phyloP scores from a whole-genome alignment of 2,113 vertebrate species.

The Heterocephalus glaber region DNA sequence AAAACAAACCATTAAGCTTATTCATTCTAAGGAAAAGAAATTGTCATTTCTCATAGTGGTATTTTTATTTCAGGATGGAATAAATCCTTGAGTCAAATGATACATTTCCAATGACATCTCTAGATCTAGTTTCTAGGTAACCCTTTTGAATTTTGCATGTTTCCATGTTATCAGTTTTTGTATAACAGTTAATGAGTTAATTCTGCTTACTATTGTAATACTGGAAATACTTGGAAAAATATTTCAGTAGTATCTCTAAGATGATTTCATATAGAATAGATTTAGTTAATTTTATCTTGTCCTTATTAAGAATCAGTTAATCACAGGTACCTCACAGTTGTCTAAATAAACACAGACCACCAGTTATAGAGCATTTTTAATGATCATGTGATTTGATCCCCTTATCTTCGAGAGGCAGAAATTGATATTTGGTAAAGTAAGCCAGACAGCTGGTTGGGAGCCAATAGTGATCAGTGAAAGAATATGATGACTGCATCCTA shows the following conservation, averaged over 20 bases:
- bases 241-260: neutral
- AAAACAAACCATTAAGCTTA: neutral
- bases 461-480: neutral
- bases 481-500: neutral
- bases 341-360: neutral
- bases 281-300: conserved; percentile 1
- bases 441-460: neutral
- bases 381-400: neutral
- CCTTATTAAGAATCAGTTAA: neutral
- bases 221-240: neutral
- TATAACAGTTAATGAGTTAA: neutral
- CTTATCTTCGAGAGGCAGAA: conserved; percentile 28
- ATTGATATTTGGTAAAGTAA: neutral
- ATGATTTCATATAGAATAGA: neutral
- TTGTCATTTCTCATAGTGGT: neutral
- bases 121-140: conserved; percentile 9
- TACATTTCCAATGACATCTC: neutral
- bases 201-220: neutral
- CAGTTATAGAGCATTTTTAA: neutral
- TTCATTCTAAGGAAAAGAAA: neutral
- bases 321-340: neutral
- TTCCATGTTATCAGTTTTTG: neutral
- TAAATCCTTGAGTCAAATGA: neutral
- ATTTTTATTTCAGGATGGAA: neutral
- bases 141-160: neutral